Evolutionary conservation across 2,888 invertebrate genomes (phyloP).

Genomic region (Synanthedon vespiformis): DNA sequence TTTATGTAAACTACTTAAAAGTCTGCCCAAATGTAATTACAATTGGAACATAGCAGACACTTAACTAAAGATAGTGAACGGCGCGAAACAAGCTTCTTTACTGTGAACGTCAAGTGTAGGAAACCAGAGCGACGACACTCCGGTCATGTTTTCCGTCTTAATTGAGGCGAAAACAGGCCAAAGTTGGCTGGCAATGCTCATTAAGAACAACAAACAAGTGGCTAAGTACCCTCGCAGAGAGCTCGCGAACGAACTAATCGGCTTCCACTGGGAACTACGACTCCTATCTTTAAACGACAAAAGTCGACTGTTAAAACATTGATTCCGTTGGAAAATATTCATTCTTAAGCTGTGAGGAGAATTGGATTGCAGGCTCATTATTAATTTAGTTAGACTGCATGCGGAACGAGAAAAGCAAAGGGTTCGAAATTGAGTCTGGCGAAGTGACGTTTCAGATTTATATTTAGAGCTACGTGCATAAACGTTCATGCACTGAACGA

Average conservation of each 20-base stretch:
- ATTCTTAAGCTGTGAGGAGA: neutral
- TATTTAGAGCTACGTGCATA: neutral
- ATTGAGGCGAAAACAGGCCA: constrained; percentile 60
- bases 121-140: constrained; percentile 38
- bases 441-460: neutral
- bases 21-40: neutral
- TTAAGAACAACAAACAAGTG: constrained; percentile 66
- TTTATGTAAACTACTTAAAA: neutral
- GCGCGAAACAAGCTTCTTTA: constrained; percentile 5
- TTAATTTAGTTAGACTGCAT: neutral
- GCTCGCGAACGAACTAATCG: constrained; percentile 53
- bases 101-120: constrained; percentile 15
- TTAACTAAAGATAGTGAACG: neutral
- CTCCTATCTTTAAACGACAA: neutral
- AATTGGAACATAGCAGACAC: neutral
- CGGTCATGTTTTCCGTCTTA: constrained; percentile 61
- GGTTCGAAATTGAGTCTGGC: neutral
- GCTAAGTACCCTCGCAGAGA: constrained; percentile 49
- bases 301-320: neutral
- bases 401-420: neutral
- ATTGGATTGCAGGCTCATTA: neutral
- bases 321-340: neutral
- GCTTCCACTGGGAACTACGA: constrained; percentile 19
- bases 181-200: constrained; percentile 63
- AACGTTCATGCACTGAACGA: too few species aligned